Conservation (phyloP, 2,113 vertebrate species). For the Genyomyrus donnyi region DNA sequence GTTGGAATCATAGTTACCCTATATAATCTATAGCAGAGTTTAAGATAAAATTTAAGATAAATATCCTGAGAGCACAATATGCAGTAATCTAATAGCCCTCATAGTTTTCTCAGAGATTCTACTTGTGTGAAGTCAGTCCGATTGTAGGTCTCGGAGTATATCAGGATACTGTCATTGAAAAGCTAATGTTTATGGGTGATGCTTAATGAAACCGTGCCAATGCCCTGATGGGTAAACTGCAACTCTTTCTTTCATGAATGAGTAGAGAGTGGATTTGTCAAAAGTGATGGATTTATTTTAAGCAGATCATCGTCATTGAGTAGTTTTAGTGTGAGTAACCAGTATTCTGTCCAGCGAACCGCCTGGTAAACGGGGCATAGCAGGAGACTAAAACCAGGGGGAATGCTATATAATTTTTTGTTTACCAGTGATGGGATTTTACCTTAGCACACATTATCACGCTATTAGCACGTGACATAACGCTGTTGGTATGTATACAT, state of each 20-base stretch:
- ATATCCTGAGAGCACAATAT: not conserved
- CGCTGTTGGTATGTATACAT: not conserved
- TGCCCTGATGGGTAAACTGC: not conserved
- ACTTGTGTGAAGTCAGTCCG: not conserved
- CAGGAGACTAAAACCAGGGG: not conserved
- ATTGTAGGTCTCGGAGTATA: not conserved
- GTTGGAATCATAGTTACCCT: not conserved
- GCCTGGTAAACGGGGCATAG: not conserved
- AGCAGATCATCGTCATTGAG: not conserved
- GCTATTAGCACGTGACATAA: not conserved
- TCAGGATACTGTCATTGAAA: not conserved
- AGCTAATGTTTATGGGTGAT: not conserved
- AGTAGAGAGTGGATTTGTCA: too few species aligned
- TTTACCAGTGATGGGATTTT: not conserved
- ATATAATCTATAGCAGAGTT: not conserved
- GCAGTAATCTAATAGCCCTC: not conserved
- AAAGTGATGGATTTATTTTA: not conserved
- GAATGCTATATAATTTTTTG: not conserved
- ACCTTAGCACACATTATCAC: not conserved
- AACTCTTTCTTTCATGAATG: not conserved
- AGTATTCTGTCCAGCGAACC: not conserved
- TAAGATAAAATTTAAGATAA: not conserved
- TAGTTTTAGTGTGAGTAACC: not conserved
- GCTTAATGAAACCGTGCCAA: constrained; percentile 7
- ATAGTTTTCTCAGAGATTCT: not conserved